A percentile compares a stretch with the other conserved stretches of the same genome.
Evolutionary conservation across 2,797 vertebrate genomes (phyloP).

Genomic region (Delichon dasypus): DNA sequence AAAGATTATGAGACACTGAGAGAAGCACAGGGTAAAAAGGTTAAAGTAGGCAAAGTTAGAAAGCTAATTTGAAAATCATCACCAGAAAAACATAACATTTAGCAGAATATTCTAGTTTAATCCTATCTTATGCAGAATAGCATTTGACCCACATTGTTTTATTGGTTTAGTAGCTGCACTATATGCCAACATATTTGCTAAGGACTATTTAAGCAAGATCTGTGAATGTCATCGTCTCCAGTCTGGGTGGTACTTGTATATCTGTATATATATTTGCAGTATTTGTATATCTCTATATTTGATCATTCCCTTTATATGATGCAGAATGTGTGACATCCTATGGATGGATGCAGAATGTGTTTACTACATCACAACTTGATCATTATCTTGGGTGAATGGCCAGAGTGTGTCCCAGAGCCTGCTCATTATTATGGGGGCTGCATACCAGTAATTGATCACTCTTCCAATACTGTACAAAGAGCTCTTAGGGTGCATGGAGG

Average conservation of each 20-base stretch:
- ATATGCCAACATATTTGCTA: background rate
- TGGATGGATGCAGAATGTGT: conserved; percentile 55
- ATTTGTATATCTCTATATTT: conserved; percentile 51
- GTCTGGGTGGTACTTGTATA: conserved; percentile 56
- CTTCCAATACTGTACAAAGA: conserved; percentile 35
- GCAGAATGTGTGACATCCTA: conserved; percentile 33
- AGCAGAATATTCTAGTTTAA: background rate
- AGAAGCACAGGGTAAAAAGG: background rate
- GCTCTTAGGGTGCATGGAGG: background rate
- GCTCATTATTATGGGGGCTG: conserved; percentile 46
- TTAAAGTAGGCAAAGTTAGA: background rate
- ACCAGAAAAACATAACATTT: background rate
- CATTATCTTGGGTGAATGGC: conserved; percentile 49
- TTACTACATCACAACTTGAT: conserved; percentile 39
- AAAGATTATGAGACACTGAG: background rate
- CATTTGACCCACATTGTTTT: background rate
- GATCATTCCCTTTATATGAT: conserved; percentile 50
- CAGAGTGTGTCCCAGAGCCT: conserved; percentile 18
- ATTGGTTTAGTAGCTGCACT: background rate
- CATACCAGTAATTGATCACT: conserved; percentile 54
- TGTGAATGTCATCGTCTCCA: background rate
- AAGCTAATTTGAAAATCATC: background rate
- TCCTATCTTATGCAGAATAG: background rate
- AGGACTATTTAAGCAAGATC: conserved; percentile 16
- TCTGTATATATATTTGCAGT: conserved; percentile 42